phyloP scores from a whole-genome alignment of 1,140 invertebrate genomes.

The Hermatobates lingyangjiaoensis region DNA sequence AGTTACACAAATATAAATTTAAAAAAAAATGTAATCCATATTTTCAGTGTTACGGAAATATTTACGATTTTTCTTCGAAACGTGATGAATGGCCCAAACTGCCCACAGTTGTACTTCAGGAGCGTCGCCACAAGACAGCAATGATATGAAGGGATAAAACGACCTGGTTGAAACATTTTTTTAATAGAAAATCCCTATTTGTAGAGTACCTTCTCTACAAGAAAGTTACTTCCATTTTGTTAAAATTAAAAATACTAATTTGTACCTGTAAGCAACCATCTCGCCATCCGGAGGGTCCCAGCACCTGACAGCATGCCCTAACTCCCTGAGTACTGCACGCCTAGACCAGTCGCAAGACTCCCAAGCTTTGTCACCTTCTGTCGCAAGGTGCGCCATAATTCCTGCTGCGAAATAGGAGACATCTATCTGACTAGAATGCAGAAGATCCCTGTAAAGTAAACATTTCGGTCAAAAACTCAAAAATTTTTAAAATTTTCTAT shows the following conservation, averaged over 20 bases:
- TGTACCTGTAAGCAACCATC: slow-evolving; percentile 60
- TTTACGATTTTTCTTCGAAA: slow-evolving; percentile 59
- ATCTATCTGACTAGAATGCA: slow-evolving; percentile 51
- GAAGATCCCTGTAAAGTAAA: slow-evolving; percentile 28
- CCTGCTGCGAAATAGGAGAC: slow-evolving; percentile 70
- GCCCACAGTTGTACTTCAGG: slow-evolving; percentile 61
- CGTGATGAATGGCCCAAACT: slow-evolving; percentile 67
- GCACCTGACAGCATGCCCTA: slow-evolving; percentile 36
- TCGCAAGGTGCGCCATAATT: slow-evolving; percentile 56
- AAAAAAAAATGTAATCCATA: slow-evolving; percentile 9
- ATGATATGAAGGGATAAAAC: slow-evolving; percentile 56
- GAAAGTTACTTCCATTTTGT: too few relatives aligned
- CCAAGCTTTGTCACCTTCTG: slow-evolving; percentile 31
- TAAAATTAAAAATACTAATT: background rate
- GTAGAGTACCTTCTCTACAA: too few relatives aligned
- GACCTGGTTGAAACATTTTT: slow-evolving; percentile 63
- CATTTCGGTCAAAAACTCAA: too few relatives aligned
- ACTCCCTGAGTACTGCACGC: slow-evolving; percentile 33
- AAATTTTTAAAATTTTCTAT: background rate
- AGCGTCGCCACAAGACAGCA: slow-evolving; percentile 36
- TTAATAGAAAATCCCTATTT: too few relatives aligned
- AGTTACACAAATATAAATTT: slow-evolving; percentile 6
- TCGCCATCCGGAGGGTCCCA: slow-evolving; percentile 57
- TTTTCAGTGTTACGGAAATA: slow-evolving; percentile 10
- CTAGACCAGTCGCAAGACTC: slow-evolving; percentile 21